These are phyloP conservation scores for Pollenia angustigena DNA, from an alignment of 2,888 invertebrate species.

Conservation along the genomic window DNA sequence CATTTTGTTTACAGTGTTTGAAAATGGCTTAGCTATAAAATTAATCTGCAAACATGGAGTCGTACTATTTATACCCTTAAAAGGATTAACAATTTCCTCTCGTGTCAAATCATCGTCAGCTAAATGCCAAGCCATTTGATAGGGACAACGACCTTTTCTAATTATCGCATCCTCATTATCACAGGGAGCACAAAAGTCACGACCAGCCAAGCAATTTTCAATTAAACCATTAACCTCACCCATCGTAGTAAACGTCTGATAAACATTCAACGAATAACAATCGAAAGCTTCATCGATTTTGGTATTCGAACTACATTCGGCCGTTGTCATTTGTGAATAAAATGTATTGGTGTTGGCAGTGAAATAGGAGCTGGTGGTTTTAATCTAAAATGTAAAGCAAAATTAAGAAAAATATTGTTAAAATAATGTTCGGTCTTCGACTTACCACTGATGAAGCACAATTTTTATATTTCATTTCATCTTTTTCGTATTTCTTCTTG, in stretches of 20 bases:
- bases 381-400: conserved; percentile 52
- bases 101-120: conserved; percentile 57
- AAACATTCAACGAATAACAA: conserved; percentile 64
- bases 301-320: conserved; percentile 64
- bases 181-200: conserved; percentile 69
- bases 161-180: conserved; percentile 19
- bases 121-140: conserved; percentile 72
- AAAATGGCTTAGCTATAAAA: conserved; percentile 67
- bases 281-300: conserved; percentile 73
- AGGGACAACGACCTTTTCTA: conserved; percentile 70
- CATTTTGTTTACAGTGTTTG: not conserved
- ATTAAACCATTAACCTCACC: conserved; percentile 68
- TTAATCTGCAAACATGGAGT: conserved; percentile 73
- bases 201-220: conserved; percentile 73
- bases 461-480: conserved; percentile 66
- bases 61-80: conserved; percentile 69
- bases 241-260: conserved; percentile 58
- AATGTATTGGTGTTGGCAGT: conserved; percentile 68
- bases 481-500: conserved; percentile 57
- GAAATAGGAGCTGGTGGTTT: conserved; percentile 52
- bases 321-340: conserved; percentile 63
- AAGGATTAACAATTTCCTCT: conserved; percentile 72
- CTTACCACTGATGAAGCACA: conserved; percentile 67
- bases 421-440: not conserved
- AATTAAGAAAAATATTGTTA: not conserved